Evolutionary conservation across 1,140 invertebrate species (phyloP), one percentile per base, ranked within the genome.

Genomic region (Drosophila tristis): DNA sequence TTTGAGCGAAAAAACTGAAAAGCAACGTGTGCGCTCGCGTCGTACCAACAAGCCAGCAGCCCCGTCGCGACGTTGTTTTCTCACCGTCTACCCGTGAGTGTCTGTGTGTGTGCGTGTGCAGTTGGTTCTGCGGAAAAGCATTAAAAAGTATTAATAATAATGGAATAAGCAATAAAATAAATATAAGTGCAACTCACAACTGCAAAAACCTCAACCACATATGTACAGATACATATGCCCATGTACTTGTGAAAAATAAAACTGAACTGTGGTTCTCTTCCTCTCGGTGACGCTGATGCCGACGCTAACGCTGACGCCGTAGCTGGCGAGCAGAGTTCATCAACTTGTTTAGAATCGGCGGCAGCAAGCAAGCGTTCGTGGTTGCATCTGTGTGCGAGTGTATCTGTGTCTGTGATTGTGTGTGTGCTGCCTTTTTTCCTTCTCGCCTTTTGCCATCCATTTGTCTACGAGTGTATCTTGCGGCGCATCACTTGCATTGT

Each of bases 61-160:
- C 35, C 15, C 50, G n/a, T 50, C 50, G 50, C 60, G 60, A 29
- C 35, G 50, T 54, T 42, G 50, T 62, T 53, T 48, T 64, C 53
- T 62, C 54, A 23, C 54, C 50, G 61, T 55, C 43, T 39, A 39
- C 42, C n/a, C 51, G 57, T 55, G 53, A 60, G 66, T 72, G 48
- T 71, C 63, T 49, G 66, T 84, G 49, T 62, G 61, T 57, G 66
- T 57, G 57, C 67, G 67, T 58, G 62, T 80, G 58, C 78, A 66
- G 65, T 71, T 72, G 47, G 62, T 66, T 76, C 61, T 80, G 68
- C 75, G 79, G 35, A 80, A 78, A 70, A 80, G 68, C 74, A 86
- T 82, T 82, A 79, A 79, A 79, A 89, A 89, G 78, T 87, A 89
- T 89, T 87, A 89, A 82, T 73, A 82, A 74, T 79, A 89, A 72